phyloP scores from a whole-genome alignment of 2,797 vertebrate species.

The Rhinella marina region DNA sequence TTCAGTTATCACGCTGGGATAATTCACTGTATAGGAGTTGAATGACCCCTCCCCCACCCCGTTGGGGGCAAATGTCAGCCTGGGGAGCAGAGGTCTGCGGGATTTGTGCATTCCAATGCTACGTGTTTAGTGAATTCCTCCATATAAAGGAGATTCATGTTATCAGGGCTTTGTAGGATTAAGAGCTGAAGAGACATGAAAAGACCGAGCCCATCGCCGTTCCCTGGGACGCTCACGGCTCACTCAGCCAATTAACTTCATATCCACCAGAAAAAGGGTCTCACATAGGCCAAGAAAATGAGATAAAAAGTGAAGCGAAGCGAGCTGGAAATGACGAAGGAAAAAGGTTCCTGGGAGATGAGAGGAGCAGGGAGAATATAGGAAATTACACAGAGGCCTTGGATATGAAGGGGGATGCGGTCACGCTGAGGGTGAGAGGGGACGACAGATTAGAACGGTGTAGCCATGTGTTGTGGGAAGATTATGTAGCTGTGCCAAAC shows the following conservation, averaged over 20 bases:
- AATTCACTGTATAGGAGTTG: neutral
- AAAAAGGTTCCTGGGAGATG: conserved; percentile 16
- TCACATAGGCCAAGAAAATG: conserved; percentile 29
- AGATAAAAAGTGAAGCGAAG: conserved; percentile 33
- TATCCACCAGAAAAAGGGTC: neutral
- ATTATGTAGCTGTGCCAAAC: neutral
- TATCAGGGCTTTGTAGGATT: conserved; percentile 42
- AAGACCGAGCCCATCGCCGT: neutral
- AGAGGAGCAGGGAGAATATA: conserved; percentile 9
- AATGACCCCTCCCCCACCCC: neutral
- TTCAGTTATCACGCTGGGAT: neutral
- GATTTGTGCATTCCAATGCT: conserved; percentile 24
- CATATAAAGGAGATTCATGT: conserved; percentile 46
- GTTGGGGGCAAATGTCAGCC: conserved; percentile 20
- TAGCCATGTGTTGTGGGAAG: neutral
- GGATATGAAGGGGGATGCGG: neutral
- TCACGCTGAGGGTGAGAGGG: neutral
- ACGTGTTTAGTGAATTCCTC: conserved; percentile 16
- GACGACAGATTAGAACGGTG: neutral
- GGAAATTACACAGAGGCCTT: neutral
- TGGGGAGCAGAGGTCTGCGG: neutral
- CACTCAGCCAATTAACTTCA: conserved; percentile 49
- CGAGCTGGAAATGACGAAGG: neutral
- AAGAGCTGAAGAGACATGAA: conserved; percentile 39
- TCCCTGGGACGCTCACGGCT: conserved; percentile 1